These are phyloP conservation scores for Drosophila erecta DNA, from an alignment of 1,140 invertebrate species.

Conservation along the genomic window DNA sequence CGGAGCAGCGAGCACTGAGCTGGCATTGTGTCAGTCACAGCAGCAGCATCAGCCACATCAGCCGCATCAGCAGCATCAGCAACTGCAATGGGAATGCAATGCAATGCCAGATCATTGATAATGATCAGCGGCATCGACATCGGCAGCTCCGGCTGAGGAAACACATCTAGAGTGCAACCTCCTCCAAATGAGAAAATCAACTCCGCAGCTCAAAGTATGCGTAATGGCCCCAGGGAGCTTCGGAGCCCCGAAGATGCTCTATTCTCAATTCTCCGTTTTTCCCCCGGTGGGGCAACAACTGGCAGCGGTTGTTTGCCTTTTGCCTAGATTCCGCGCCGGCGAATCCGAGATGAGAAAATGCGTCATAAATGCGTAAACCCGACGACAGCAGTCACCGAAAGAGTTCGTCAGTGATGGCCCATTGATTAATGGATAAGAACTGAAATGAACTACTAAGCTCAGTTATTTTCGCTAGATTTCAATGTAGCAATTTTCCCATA, in stretches of 20 bases:
- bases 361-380: constrained; percentile 84
- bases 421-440: neutral
- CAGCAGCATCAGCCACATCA: neutral
- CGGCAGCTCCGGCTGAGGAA: constrained; percentile 9
- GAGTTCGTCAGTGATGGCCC: constrained; percentile 3
- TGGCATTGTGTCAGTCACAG: constrained; percentile 63
- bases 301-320: constrained; percentile 61
- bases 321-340: constrained; percentile 48
- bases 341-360: constrained; percentile 77
- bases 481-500: no score
- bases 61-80: constrained; percentile 7
- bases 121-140: constrained; percentile 60
- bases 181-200: constrained; percentile 59
- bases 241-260: constrained; percentile 20
- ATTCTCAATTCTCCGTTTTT: constrained; percentile 9
- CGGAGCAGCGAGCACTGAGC: constrained; percentile 51
- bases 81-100: constrained; percentile 61
- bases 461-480: neutral
- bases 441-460: neutral
- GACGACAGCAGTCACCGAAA: constrained; percentile 56
- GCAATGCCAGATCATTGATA: constrained; percentile 76
- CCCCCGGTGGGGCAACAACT: constrained; percentile 53
- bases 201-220: constrained; percentile 77
- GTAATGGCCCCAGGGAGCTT: constrained; percentile 80
- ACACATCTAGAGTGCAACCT: constrained; percentile 60